Percentiles rank a stretch among this genome's conserved stretches.
phyloP scores from a whole-genome alignment of 2,797 vertebrate genomes.

The Tarsius wallacei region DNA sequence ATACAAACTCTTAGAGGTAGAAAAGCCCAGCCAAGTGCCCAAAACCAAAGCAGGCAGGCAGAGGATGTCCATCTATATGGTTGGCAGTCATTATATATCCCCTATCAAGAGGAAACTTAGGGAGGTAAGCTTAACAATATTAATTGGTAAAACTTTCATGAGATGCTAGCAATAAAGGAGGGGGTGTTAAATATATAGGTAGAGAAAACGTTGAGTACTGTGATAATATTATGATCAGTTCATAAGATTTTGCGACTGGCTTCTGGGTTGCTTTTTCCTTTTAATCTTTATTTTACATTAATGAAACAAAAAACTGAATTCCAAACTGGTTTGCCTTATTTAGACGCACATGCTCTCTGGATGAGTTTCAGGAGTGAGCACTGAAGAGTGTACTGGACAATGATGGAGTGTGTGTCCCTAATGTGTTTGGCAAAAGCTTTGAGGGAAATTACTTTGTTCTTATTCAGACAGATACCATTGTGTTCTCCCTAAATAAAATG shows the following conservation, averaged over 20 bases:
- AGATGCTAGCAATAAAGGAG: background rate
- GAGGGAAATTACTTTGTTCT: constrained; percentile 72
- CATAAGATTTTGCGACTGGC: background rate
- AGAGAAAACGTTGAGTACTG: background rate
- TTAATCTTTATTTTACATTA: constrained; percentile 49
- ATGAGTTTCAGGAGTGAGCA: constrained; percentile 18
- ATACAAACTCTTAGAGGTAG: background rate
- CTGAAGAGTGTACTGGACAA: background rate
- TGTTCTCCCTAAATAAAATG: constrained; percentile 74
- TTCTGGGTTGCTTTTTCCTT: background rate
- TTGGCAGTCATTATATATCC: no score
- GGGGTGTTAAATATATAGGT: background rate
- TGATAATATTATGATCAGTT: background rate
- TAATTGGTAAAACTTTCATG: background rate
- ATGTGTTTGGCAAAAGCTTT: constrained; percentile 36
- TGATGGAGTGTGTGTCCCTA: constrained; percentile 30
- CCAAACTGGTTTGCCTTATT: background rate
- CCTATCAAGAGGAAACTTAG: background rate
- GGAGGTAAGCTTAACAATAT: background rate
- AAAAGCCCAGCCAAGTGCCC: background rate
- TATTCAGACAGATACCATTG: constrained; percentile 45
- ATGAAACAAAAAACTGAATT: background rate
- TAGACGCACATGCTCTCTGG: background rate
- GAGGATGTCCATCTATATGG: background rate
- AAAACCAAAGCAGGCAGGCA: background rate